These are phyloP conservation scores for Synanthedon tipuliformis DNA, from an alignment of 2,888 invertebrate species.

Conservation along the genomic window DNA sequence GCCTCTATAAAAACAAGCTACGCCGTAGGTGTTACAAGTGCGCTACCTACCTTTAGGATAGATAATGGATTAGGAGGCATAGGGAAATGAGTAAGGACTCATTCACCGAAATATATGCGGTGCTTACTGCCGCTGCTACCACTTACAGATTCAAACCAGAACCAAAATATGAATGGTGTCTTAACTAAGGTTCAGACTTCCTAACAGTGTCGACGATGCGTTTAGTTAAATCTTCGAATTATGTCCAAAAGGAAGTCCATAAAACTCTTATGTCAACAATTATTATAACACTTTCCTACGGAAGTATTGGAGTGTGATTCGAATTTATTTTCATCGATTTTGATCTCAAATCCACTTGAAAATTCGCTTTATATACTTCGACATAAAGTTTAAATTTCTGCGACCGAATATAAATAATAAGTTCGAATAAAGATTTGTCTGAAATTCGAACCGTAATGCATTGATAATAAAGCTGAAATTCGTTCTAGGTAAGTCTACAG, in stretches of 20 bases:
- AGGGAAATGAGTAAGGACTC: no score
- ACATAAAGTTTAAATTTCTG: background rate
- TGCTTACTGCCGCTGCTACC: no score
- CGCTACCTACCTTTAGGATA: no score
- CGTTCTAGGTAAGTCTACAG: constrained; percentile 43
- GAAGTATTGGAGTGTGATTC: background rate
- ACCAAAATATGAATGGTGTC: no score
- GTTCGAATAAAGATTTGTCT: background rate
- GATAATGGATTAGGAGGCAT: no score
- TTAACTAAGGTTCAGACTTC: no score
- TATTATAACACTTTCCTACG: background rate
- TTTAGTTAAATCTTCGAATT: no score
- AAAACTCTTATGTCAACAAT: background rate
- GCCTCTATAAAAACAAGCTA: no score
- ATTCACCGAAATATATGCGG: no score
- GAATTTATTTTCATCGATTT: background rate
- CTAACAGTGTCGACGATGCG: no score
- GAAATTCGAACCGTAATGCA: constrained; percentile 8
- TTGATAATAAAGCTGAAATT: constrained; percentile 10
- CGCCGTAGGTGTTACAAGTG: no score
- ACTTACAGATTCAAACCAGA: no score
- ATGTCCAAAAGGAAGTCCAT: background rate
- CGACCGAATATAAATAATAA: background rate
- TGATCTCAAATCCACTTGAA: background rate
- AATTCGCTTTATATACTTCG: background rate